Percentiles rank a stretch among this genome's conserved stretches.
Evolutionary conservation across 37 sponge, comb jelly and placozoan genomes (phyloP).

Genomic region (Tethya wilhelma): DNA sequence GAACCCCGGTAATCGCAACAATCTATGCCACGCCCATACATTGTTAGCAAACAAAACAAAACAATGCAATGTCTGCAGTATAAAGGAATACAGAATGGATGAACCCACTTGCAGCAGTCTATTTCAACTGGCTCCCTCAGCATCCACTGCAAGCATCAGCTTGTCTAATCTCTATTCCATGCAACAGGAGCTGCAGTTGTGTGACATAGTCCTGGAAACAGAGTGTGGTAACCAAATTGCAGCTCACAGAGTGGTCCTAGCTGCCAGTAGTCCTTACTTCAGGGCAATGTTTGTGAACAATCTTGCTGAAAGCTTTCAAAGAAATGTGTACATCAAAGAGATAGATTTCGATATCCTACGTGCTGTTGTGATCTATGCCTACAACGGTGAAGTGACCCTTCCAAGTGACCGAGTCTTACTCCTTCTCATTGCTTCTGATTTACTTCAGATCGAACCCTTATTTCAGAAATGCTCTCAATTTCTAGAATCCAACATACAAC

Average conservation of each 20-base stretch:
- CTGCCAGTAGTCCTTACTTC: constrained; percentile 57
- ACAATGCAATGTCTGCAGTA: neutral
- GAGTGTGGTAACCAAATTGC: constrained; percentile 16
- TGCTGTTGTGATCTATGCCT: constrained; percentile 44
- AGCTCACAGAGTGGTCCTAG: constrained; percentile 52
- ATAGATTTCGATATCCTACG: constrained; percentile 25
- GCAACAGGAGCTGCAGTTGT: constrained; percentile 44
- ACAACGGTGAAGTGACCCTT: constrained; percentile 11
- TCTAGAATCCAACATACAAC: constrained; percentile 15
- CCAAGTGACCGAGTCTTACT: constrained; percentile 6
- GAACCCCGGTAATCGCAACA: too few species aligned
- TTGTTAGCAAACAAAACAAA: too few species aligned
- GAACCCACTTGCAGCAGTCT: too few species aligned
- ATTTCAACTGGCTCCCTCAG: neutral
- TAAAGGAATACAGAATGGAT: neutral
- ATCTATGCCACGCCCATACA: too few species aligned
- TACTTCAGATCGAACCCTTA: constrained; percentile 32
- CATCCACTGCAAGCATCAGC: neutral
- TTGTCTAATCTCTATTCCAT: constrained; percentile 24
- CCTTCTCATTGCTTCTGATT: constrained; percentile 47
- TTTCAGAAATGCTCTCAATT: constrained; percentile 31
- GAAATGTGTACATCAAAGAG: constrained; percentile 27
- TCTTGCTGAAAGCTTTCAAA: constrained; percentile 37
- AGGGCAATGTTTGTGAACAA: constrained; percentile 48
- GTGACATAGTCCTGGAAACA: constrained; percentile 42